phyloP scores from a whole-genome alignment of 2,888 invertebrate genomes.

The Acheta domesticus region DNA sequence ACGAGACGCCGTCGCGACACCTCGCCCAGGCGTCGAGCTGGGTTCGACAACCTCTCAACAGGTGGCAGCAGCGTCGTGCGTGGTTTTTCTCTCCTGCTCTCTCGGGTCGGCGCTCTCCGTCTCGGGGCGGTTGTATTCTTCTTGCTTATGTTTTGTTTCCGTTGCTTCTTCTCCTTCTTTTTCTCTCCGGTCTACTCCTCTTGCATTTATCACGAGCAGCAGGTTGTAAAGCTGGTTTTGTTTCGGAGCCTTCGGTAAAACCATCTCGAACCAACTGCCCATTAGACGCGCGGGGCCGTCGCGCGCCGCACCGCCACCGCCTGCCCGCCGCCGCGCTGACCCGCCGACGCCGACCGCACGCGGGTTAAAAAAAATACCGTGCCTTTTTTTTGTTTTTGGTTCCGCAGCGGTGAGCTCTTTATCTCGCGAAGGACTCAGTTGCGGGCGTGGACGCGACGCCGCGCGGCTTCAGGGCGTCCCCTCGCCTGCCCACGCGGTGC shows the following conservation, averaged over 20 bases:
- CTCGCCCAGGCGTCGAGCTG: not conserved
- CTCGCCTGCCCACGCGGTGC: too few species aligned
- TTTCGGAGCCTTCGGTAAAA: conserved; percentile 6
- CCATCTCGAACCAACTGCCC: not conserved
- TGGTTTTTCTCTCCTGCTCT: not conserved
- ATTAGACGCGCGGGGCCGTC: not conserved
- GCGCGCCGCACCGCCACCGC: not conserved
- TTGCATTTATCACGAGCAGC: conserved; percentile 9
- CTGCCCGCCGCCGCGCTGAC: not conserved
- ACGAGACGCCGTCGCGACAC: not conserved
- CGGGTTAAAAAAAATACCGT: too few species aligned
- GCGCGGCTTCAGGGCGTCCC: too few species aligned
- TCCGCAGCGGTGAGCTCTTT: too few species aligned
- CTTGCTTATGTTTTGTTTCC: conserved; percentile 18
- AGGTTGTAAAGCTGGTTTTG: conserved; percentile 18
- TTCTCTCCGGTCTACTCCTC: not conserved
- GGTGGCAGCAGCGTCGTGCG: not conserved
- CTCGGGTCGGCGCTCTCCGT: not conserved
- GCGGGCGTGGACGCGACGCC: too few species aligned
- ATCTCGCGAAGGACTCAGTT: too few species aligned
- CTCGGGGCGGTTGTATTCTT: not conserved
- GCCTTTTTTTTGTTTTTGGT: too few species aligned
- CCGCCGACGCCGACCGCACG: not conserved
- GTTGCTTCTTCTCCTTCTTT: not conserved
- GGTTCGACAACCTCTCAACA: not conserved